Base-by-base conservation (phyloP, 2,888 invertebrate species). In the Plebejus argus region DNA sequence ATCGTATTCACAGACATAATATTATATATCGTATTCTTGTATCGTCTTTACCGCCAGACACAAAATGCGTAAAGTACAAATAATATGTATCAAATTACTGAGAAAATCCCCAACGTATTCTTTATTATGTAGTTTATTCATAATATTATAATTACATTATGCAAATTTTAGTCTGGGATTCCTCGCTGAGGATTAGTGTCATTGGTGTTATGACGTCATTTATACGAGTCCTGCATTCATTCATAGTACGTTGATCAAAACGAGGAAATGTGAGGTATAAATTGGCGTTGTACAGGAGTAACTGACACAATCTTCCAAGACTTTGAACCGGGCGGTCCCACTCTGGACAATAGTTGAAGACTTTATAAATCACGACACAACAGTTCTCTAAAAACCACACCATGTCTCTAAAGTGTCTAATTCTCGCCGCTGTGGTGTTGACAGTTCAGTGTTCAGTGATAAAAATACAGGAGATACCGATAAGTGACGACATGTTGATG, bases 391-490 rank as follows among this genome's bases (percentile, higher is more conserved):
- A 7, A 33, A 15, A 66, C 5, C 66, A 45, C 74, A 53, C 10
- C 15, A 79, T 79, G 79, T 78, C 74, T 72, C 8, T 70, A 45
- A 61, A 1, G 5, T 78, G 39, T 72, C 39, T 79, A 53, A 35
- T 33, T 8, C 3, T 78, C 18, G 58, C 61, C 8, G 53, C 58
- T 18, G 45, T 78, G 33, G 7, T 79, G 18, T 45, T 77, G 8
- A 76, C 58, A 10, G 76, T 76, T 18, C 78, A 81, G 71, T 78
- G 80, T 70, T 77, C 81, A 10, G 79, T 81, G 8, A 81, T 81
- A 58, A 81, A 61, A 78, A 75, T 81, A 23, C 81, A 78, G 33
- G 80, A 78, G 4, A 78, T 81, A 56, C 78, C 79, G 0, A 39
- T 81, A 10, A 76, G 77, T 20, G 80, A 79, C 45, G 72, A 76